Evolutionary conservation across 2,888 invertebrate genomes (phyloP).

Genomic region (Drosophila kanekoi): DNA sequence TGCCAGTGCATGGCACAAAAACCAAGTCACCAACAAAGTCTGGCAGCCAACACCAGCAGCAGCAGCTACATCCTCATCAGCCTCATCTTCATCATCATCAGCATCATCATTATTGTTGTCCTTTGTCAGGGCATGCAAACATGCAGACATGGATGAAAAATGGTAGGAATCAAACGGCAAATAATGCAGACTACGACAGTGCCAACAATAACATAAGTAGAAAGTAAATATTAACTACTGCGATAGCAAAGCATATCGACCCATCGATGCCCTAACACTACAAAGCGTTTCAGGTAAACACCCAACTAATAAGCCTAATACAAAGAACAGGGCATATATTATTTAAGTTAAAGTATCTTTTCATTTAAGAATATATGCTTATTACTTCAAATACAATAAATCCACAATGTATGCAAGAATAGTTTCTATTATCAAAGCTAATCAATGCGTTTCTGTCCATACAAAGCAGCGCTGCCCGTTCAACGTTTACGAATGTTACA

Average conservation of each 20-base stretch:
- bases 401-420: no score
- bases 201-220: constrained; percentile 65
- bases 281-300: no score
- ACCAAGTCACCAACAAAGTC: constrained; percentile 43
- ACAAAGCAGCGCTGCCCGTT: neutral
- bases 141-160: constrained; percentile 72
- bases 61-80: constrained; percentile 18
- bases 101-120: constrained; percentile 51
- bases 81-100: constrained; percentile 10
- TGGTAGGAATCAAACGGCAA: constrained; percentile 75
- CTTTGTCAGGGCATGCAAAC: constrained; percentile 77
- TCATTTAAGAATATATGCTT: no score
- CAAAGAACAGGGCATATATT: neutral
- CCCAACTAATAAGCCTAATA: no score
- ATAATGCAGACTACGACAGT: constrained; percentile 72
- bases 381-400: no score
- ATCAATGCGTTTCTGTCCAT: neutral
- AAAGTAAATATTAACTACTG: constrained; percentile 49
- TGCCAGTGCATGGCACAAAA: constrained; percentile 44
- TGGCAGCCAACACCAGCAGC: constrained; percentile 21
- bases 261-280: constrained; percentile 26
- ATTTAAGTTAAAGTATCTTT: neutral
- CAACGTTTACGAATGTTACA: constrained; percentile 2
- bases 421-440: no score
- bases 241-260: constrained; percentile 7